phyloP scores from a whole-genome alignment of 2,113 vertebrate species.

The Camelus bactrianus region DNA sequence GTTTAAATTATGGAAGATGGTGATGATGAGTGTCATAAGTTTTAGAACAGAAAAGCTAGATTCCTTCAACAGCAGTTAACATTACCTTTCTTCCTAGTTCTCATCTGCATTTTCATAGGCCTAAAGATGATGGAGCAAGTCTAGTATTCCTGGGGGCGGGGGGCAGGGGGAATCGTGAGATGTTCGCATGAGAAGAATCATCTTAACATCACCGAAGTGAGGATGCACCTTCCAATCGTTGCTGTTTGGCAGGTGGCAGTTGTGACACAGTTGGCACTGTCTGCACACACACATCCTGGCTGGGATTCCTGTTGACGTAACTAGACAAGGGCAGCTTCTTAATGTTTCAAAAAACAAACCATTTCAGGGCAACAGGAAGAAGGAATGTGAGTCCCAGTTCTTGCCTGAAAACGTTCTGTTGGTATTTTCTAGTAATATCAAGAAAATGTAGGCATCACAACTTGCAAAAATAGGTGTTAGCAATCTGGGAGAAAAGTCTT shows the following conservation, averaged over 20 bases:
- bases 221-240: background rate
- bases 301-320: background rate
- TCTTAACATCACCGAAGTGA: background rate
- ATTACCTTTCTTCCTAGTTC: background rate
- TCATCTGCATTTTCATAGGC: background rate
- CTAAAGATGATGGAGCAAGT: background rate
- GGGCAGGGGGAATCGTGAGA: background rate
- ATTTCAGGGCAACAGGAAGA: background rate
- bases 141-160: background rate
- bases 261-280: background rate
- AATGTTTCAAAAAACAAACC: background rate
- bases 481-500: background rate
- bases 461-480: slow-evolving; percentile 28
- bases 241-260: background rate
- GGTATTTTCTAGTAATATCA: background rate
- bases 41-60: background rate
- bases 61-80: background rate
- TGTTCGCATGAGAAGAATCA: background rate
- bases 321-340: background rate
- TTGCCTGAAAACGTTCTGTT: background rate
- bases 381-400: background rate
- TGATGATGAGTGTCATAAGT: background rate
- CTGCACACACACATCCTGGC: background rate
- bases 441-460: background rate
- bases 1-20: slow-evolving; percentile 30